These are phyloP conservation scores for Neocrepidodera transversa DNA, from an alignment of 2,888 invertebrate genomes.

Conservation along the genomic window DNA sequence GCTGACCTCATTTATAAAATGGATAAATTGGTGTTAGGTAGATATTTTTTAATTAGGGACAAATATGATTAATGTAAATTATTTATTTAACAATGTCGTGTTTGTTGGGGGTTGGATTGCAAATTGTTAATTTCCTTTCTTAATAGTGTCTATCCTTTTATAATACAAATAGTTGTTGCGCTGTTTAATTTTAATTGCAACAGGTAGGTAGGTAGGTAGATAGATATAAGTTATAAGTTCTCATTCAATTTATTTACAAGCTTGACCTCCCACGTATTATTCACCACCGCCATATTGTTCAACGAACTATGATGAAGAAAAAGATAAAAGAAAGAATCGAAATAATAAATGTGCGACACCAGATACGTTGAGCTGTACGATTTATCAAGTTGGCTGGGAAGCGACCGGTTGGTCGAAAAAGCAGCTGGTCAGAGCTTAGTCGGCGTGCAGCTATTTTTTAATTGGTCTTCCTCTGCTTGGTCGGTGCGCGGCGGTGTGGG, in stretches of 20 bases:
- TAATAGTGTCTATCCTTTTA: too few species aligned
- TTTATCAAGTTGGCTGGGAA: slow-evolving; percentile 52
- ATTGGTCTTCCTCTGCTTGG: slow-evolving; percentile 54
- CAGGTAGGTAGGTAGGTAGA: slow-evolving; percentile 3
- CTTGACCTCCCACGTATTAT: slow-evolving; percentile 17
- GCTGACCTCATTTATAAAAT: too few species aligned
- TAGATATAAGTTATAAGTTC: slow-evolving; percentile 4
- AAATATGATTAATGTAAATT: too few species aligned
- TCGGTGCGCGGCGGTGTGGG: slow-evolving; percentile 43
- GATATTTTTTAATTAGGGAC: too few species aligned
- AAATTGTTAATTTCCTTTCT: too few species aligned
- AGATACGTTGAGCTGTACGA: slow-evolving; percentile 48
- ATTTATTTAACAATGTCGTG: too few species aligned
- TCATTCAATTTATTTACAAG: slow-evolving; percentile 12
- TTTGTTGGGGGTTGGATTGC: too few species aligned
- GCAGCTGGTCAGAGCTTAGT: slow-evolving; percentile 51
- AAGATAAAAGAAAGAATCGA: slow-evolving; percentile 34
- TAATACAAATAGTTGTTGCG: too few species aligned
- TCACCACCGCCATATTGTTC: slow-evolving; percentile 25
- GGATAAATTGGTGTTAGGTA: too few species aligned
- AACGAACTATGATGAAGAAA: slow-evolving; percentile 21
- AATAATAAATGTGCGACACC: slow-evolving; percentile 45
- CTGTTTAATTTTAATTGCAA: slow-evolving; percentile 3
- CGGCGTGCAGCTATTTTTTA: slow-evolving; percentile 60
- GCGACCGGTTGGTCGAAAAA: slow-evolving; percentile 54